A percentile compares a stretch with the other conserved stretches of the same genome.
phyloP scores from a whole-genome alignment of 53 echinoderm and acorn worm genomes.

The Temnopleurus reevesii region DNA sequence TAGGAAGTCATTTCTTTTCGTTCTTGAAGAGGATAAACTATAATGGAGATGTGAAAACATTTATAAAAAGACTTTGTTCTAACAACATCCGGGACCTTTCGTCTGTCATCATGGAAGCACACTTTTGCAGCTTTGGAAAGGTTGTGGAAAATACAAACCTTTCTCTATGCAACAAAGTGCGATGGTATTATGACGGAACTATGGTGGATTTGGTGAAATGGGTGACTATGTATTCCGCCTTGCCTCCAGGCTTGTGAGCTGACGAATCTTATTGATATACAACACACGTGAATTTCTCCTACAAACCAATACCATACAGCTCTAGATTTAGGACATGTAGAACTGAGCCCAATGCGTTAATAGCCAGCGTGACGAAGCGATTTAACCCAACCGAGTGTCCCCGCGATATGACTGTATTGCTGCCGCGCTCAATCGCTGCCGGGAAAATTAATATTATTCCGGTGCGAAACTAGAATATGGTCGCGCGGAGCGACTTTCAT shows the following conservation, averaged over 20 bases:
- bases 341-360: not conserved
- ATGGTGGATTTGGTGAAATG: slow-evolving; percentile 6
- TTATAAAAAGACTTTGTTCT: no score
- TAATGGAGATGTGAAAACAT: no score
- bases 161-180: not conserved
- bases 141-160: no score
- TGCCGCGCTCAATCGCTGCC: not conserved
- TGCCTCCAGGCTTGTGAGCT: not conserved
- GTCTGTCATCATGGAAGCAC: slow-evolving; percentile 22
- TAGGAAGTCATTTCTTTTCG: not conserved
- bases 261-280: not conserved
- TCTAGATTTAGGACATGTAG: slow-evolving; percentile 1
- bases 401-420: not conserved
- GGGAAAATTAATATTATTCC: slow-evolving; percentile 57
- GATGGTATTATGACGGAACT: slow-evolving; percentile 49
- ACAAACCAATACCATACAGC: not conserved
- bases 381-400: not conserved
- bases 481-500: slow-evolving; percentile 17
- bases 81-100: not conserved
- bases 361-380: slow-evolving; percentile 28
- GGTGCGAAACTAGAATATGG: slow-evolving; percentile 21
- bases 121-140: no score
- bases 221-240: not conserved
- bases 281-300: slow-evolving; percentile 16
- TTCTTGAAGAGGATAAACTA: no score